phyloP scores from a whole-genome alignment of 2,113 vertebrate genomes.

The Ardeotis arabs region DNA sequence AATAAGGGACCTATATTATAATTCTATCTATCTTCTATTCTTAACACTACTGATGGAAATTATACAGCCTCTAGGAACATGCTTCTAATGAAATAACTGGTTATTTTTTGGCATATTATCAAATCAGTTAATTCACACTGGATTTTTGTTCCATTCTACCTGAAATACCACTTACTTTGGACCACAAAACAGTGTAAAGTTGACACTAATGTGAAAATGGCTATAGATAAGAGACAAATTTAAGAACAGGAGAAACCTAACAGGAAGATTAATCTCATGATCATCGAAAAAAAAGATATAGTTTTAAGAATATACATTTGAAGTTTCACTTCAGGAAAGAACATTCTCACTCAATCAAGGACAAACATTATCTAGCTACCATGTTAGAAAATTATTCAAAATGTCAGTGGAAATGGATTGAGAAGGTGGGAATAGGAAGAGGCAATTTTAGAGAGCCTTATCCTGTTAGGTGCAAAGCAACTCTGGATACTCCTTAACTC shows the following conservation, averaged over 20 bases:
- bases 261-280: background rate
- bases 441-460: background rate
- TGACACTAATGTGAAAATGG: background rate
- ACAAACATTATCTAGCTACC: background rate
- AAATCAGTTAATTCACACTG: background rate
- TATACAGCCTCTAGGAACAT: background rate
- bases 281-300: background rate
- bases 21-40: background rate
- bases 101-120: background rate
- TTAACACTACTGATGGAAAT: background rate
- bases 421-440: background rate
- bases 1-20: background rate
- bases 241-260: background rate
- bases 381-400: background rate
- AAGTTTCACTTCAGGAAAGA: background rate
- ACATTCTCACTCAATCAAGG: background rate
- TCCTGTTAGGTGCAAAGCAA: background rate
- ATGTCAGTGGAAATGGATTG: background rate
- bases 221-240: background rate
- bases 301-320: background rate
- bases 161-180: background rate
- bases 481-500: background rate
- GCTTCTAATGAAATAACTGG: background rate
- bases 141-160: background rate
- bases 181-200: background rate